Evolutionary conservation across 2,888 invertebrate genomes (phyloP).

Genomic region (Rhabditoides inermis): DNA sequence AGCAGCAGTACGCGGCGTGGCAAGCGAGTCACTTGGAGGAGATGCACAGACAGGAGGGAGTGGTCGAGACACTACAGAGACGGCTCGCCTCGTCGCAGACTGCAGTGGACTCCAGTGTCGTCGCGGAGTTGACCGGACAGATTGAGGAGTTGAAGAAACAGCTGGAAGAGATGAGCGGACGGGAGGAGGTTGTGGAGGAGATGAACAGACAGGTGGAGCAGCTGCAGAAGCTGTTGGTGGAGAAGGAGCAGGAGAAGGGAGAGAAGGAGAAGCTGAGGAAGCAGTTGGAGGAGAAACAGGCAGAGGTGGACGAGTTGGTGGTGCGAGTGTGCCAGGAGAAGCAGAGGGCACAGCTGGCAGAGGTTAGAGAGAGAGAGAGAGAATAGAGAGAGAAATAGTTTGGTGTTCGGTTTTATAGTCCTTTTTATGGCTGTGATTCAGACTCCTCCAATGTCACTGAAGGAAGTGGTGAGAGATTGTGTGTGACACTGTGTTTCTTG

Average conservation of each 20-base stretch:
- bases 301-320: not conserved
- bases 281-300: not conserved
- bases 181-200: too few relatives aligned
- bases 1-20: too few relatives aligned
- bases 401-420: too few relatives aligned
- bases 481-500: not conserved
- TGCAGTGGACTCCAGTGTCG: too few relatives aligned
- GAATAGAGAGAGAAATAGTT: too few relatives aligned
- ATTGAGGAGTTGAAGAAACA: slow-evolving; percentile 7
- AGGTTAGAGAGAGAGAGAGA: not conserved
- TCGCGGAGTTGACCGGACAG: slow-evolving; percentile 17
- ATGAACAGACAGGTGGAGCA: not conserved
- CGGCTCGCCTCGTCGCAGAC: too few relatives aligned
- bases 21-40: too few relatives aligned
- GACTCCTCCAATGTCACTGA: too few relatives aligned
- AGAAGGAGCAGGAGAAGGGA: not conserved
- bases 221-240: not conserved
- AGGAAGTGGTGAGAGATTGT: slow-evolving; percentile 1
- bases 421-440: too few relatives aligned
- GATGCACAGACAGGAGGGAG: too few relatives aligned
- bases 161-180: slow-evolving; percentile 1
- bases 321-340: slow-evolving; percentile 1
- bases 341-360: not conserved
- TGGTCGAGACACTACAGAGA: too few relatives aligned
- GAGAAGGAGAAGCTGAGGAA: slow-evolving; percentile 6